phyloP scores from a whole-genome alignment of 1,140 invertebrate species.

The Euura lappo region DNA sequence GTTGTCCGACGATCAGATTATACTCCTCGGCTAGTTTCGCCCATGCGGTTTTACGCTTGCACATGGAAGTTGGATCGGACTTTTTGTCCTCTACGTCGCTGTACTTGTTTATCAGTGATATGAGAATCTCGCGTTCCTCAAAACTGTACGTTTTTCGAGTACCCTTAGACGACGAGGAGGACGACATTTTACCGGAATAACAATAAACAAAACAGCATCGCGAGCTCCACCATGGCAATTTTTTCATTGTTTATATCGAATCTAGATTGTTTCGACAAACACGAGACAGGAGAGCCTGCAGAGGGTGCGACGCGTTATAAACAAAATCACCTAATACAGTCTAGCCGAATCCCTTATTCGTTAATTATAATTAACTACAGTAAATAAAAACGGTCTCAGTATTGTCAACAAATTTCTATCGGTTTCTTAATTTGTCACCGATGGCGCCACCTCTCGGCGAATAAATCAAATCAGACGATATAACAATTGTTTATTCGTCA shows the following conservation, averaged over 20 bases:
- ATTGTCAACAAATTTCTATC: background rate
- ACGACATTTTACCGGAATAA: background rate
- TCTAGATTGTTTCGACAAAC: too few species aligned
- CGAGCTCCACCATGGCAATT: too few species aligned
- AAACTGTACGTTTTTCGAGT: conserved; percentile 47
- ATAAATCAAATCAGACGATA: too few species aligned
- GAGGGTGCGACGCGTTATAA: too few species aligned
- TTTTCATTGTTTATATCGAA: too few species aligned
- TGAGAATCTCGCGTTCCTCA: conserved; percentile 40
- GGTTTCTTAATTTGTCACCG: background rate
- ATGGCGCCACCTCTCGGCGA: background rate
- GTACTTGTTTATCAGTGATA: conserved; percentile 42
- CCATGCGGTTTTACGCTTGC: conserved; percentile 41
- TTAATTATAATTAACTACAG: too few species aligned
- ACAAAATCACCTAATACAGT: too few species aligned
- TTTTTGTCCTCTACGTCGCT: conserved; percentile 35
- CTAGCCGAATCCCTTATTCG: too few species aligned
- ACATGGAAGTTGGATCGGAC: conserved; percentile 29
- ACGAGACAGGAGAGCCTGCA: too few species aligned
- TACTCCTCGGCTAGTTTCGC: conserved; percentile 38
- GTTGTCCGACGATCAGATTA: conserved; percentile 35
- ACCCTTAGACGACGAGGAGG: conserved; percentile 33
- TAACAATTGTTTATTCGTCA: too few species aligned
- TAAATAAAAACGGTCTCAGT: too few species aligned
- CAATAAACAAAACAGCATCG: too few species aligned